Base-by-base conservation (phyloP, 2,888 invertebrate species). In the Philopedon plagiatum region DNA sequence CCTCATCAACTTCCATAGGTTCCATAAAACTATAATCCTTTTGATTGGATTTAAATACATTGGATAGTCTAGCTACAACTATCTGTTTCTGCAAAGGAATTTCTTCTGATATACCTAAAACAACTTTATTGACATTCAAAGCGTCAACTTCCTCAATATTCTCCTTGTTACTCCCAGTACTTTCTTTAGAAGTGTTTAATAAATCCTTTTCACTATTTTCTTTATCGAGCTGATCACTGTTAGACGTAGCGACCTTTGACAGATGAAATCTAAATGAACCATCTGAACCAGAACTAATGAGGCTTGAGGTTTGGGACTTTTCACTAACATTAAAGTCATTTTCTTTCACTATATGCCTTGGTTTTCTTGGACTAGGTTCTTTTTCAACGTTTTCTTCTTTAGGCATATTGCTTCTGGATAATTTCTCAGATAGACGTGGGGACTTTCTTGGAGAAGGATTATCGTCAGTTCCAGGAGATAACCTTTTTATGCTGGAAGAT, bases 1-100 rank as follows among this genome's bases (percentile, higher is more conserved):
- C 62, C 34, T 71, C 73, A 65, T 79, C 79, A 1, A 79, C 77
- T 37, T 78, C 78, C 79, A 79, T 79, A 3, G 78, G 77, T 70
- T 79, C 78, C 18, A 64, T 37, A 60, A 77, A 78, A 64, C 78
- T 78, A 19, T 51, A 70, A 0, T 78, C 75, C 2, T 65, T 66
- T 39, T 71, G 70, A 51, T 75, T 77, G 5, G 78, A 76, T 11
- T 72, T 71, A 57, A 79, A 78, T 8, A 78, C 79, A 64, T 78
- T 75, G 9, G 77, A 75, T 41, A 76, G 71, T 56, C 77, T 71
- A 51, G 60, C 54, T 18, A 61, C 32, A n/a, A 56, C 37, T 39
- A 56, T 29, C 54, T 34, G 29, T 9, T 67, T 62, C 26, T 68
- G 63, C 9, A 69, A 11, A 1, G 29, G 26, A 32, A 54, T 61